Evolutionary conservation across 2,888 invertebrate species (phyloP).

Genomic region (Poecilus cupreus): DNA sequence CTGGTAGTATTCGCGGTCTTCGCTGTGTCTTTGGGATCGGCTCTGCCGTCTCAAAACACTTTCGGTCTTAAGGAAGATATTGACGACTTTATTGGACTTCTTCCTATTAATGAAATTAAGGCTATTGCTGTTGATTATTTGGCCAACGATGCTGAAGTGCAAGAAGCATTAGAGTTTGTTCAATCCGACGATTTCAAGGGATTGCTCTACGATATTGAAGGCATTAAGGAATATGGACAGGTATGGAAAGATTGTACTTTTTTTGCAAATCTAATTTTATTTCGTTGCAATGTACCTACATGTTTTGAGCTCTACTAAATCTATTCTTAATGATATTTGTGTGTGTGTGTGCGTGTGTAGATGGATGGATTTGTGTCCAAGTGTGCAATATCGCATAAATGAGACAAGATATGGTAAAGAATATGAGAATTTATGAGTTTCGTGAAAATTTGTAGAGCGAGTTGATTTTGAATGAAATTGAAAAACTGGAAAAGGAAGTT

Average conservation of each 20-base stretch:
- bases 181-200: slow-evolving; percentile 64
- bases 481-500: no score
- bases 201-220: slow-evolving; percentile 60
- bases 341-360: no score
- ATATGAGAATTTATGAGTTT: no score
- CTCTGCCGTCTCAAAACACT: neutral
- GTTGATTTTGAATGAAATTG: no score
- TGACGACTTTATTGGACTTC: slow-evolving; percentile 62
- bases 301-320: no score
- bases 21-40: neutral
- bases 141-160: slow-evolving; percentile 64
- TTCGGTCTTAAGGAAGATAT: slow-evolving; percentile 60
- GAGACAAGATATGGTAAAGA: no score
- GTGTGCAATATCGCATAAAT: no score
- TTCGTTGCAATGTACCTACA: no score
- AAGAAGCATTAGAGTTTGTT: slow-evolving; percentile 63
- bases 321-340: no score
- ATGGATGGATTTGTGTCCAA: no score
- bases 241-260: neutral
- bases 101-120: slow-evolving; percentile 64
- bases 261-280: no score
- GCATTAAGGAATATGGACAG: slow-evolving; percentile 59
- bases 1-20: slow-evolving; percentile 10
- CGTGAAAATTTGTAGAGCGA: no score
- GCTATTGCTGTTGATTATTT: slow-evolving; percentile 63